A percentile compares a stretch with the other conserved stretches of the same genome.
These are phyloP conservation scores for Lucilia cuprina DNA, from an alignment of 1,140 invertebrate species.

Conservation along the genomic window DNA sequence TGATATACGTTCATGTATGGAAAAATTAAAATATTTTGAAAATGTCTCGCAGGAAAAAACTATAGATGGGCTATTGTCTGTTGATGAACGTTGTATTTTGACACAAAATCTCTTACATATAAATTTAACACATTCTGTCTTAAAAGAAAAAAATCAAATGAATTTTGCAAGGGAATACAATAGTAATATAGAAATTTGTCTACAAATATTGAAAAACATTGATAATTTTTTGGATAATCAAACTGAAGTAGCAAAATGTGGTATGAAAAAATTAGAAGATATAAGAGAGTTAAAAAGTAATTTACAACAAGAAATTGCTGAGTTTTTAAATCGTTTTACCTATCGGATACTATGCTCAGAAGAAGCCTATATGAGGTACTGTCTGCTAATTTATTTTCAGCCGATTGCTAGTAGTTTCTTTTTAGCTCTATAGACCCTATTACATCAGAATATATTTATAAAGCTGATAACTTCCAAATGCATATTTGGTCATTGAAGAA, in stretches of 20 bases:
- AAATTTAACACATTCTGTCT: conserved; percentile 42
- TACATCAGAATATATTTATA: conserved; percentile 43
- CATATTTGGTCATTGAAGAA: conserved; percentile 54
- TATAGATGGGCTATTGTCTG: conserved; percentile 49
- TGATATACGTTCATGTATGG: conserved; percentile 49
- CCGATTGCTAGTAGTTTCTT: background rate
- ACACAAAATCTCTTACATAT: conserved; percentile 44
- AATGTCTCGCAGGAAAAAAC: conserved; percentile 25
- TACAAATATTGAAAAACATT: conserved; percentile 25
- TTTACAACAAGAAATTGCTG: conserved; percentile 27
- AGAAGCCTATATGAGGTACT: conserved; percentile 52
- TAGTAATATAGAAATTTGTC: conserved; percentile 41
- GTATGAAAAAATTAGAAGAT: conserved; percentile 16
- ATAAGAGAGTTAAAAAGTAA: background rate
- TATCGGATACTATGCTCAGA: conserved; percentile 52
- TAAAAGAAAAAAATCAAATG: conserved; percentile 34
- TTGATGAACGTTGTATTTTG: conserved; percentile 48
- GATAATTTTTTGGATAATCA: conserved; percentile 25
- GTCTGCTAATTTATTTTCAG: background rate
- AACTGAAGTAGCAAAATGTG: conserved; percentile 38
- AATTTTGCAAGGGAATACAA: conserved; percentile 43
- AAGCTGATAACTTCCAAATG: conserved; percentile 41
- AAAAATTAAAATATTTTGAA: conserved; percentile 42
- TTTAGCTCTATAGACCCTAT: conserved; percentile 44
- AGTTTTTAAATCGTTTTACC: conserved; percentile 47